Conservation (phyloP, 2,113 vertebrate species). For the Etia nguti region DNA sequence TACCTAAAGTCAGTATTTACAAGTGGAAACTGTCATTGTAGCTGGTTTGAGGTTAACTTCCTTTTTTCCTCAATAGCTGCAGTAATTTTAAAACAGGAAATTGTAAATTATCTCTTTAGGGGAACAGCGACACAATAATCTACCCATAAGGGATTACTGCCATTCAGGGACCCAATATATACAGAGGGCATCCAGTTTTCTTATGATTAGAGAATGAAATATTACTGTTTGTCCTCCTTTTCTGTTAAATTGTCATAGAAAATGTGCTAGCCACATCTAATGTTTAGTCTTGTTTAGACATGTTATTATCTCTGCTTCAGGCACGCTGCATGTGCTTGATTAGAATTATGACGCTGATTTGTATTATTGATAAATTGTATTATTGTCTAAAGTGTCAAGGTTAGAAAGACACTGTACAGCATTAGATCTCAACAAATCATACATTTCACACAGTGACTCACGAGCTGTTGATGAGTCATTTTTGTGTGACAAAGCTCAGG, state of each 20-base stretch:
- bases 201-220: neutral
- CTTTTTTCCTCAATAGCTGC: neutral
- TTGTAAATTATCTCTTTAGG: neutral
- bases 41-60: conserved; percentile 10
- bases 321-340: neutral
- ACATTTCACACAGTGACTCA: neutral
- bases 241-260: neutral
- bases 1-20: conserved; percentile 11
- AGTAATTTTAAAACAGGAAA: conserved; percentile 9
- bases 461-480: neutral
- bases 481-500: neutral
- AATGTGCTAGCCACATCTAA: neutral
- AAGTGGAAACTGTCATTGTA: neutral
- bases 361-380: neutral
- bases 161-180: neutral
- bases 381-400: neutral
- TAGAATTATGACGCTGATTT: neutral
- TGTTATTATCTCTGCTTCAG: neutral
- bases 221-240: neutral
- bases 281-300: neutral
- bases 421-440: neutral
- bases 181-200: neutral
- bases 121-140: neutral
- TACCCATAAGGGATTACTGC: neutral
- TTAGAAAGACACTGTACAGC: neutral